Percentiles rank a stretch among this genome's conserved stretches.
These are phyloP conservation scores for Clunio marinus DNA, from an alignment of 2,888 invertebrate species.

Conservation along the genomic window DNA sequence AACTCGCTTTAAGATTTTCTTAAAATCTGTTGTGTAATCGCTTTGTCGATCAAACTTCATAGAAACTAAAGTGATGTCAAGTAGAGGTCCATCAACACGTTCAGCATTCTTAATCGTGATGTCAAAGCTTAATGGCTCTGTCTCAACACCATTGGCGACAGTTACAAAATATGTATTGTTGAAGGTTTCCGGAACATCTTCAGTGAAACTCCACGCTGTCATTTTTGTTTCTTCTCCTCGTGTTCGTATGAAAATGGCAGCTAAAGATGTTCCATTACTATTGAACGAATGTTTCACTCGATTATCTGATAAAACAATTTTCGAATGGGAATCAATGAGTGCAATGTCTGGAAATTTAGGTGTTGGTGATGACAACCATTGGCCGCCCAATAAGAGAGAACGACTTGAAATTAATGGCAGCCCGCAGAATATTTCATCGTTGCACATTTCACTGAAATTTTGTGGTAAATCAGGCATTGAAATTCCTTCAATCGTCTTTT, in stretches of 20 bases:
- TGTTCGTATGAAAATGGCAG: conserved; percentile 11
- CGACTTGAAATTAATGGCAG: conserved; percentile 44
- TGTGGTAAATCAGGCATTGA: conserved; percentile 46
- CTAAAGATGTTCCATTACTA: not conserved
- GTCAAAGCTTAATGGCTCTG: conserved; percentile 21
- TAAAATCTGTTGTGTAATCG: conserved; percentile 16
- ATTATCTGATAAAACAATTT: not conserved
- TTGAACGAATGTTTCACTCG: not conserved
- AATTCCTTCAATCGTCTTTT: conserved; percentile 46
- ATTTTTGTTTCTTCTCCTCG: not conserved
- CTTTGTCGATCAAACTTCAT: conserved; percentile 12
- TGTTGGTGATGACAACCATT: conserved; percentile 20
- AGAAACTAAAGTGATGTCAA: conserved; percentile 10
- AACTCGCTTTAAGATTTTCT: not conserved
- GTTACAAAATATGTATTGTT: conserved; percentile 28
- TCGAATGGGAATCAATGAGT: not conserved
- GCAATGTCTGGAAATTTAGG: conserved; percentile 17
- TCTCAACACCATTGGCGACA: not conserved
- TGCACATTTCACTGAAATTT: conserved; percentile 44
- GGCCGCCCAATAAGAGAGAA: conserved; percentile 42
- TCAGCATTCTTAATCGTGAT: not conserved
- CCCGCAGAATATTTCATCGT: conserved; percentile 46
- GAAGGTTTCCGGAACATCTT: not conserved
- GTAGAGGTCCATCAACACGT: not conserved
- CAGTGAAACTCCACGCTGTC: conserved; percentile 16